phyloP scores from a whole-genome alignment of 35 echinoderm and acorn worm species.

The Strongylocentrotus purpuratus region DNA sequence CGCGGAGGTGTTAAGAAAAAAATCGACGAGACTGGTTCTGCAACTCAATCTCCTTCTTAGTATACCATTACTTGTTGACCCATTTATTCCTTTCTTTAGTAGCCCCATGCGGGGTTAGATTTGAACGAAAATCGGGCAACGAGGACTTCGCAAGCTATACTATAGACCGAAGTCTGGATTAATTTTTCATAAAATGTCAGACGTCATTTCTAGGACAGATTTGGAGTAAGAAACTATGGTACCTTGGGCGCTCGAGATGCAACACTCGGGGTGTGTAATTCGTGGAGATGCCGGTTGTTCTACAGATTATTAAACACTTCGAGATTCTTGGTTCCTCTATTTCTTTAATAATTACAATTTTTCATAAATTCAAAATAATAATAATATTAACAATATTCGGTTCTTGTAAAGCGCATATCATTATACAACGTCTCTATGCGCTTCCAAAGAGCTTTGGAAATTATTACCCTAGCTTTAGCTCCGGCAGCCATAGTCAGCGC shows the following conservation, averaged over 20 bases:
- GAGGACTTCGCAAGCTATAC: background rate
- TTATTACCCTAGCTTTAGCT: too few species aligned
- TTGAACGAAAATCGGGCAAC: background rate
- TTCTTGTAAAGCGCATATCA: too few species aligned
- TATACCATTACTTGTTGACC: background rate
- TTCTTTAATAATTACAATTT: too few species aligned
- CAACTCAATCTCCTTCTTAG: background rate
- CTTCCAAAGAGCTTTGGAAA: too few species aligned
- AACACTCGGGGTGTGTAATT: too few species aligned
- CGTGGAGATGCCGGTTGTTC: too few species aligned
- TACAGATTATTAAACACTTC: too few species aligned
- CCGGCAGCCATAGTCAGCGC: too few species aligned
- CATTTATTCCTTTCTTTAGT: background rate
- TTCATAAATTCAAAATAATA: too few species aligned
- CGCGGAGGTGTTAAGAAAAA: background rate
- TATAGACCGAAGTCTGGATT: background rate
- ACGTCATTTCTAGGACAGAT: background rate
- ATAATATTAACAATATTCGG: too few species aligned
- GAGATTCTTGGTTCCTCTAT: too few species aligned
- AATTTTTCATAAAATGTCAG: slow-evolving; percentile 19
- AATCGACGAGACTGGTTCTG: background rate
- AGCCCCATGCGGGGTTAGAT: background rate
- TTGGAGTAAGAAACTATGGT: background rate
- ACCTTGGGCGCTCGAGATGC: background rate
- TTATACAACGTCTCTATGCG: too few species aligned